Evolutionary conservation across 2,113 vertebrate genomes (phyloP), one percentile per base, ranked within the genome.

Genomic region (Oreocharis arfaki): DNA sequence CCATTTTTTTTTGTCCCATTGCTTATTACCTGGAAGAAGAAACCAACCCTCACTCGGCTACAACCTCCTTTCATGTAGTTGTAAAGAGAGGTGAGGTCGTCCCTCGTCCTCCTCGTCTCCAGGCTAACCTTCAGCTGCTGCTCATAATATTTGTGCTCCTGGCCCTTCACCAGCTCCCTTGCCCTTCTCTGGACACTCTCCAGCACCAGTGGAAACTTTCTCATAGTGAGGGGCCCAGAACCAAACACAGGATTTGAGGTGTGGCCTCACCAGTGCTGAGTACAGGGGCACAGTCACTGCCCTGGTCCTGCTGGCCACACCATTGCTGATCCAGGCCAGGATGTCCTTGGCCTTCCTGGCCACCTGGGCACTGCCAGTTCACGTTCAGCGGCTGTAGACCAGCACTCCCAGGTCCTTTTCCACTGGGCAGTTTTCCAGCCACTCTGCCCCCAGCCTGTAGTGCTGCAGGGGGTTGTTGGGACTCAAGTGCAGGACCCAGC

Each of bases 361-460:
- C 33, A 52, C 30, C 33, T 61, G 47, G 11, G 42, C 52, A 61
- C 46, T 1, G 1, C 26, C 35, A 26, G 18, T 3, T 35, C 77
- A 26, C 14, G 27, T 52, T 63, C 60, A 91, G 28, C 18, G 2
- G 4, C 47, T 56, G 21, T 12, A 4, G 5, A 46, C 15, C 41
- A 78, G 18, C 33, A 73, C 6, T 3, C 11, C 10, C 33, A 30
- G 13, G 26, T 68, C 42, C 39, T 84, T 74, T 57, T 42, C 8
- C 3, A 4, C 19, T 0, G 0, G 26, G 10, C 26, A 78, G 30
- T 3, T 79, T 74, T 52, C 13, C n/a, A 63, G 60, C 3, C 28
- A 13, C 53, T 68, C 26, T 22, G 41, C 11, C 30, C 23, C 30
- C 21, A 22, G 49, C 3, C 37, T 52, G 18, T 16, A 52, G 30